These are phyloP conservation scores for Indicator maculatus DNA, from an alignment of 2,113 vertebrate species.

Conservation along the genomic window DNA sequence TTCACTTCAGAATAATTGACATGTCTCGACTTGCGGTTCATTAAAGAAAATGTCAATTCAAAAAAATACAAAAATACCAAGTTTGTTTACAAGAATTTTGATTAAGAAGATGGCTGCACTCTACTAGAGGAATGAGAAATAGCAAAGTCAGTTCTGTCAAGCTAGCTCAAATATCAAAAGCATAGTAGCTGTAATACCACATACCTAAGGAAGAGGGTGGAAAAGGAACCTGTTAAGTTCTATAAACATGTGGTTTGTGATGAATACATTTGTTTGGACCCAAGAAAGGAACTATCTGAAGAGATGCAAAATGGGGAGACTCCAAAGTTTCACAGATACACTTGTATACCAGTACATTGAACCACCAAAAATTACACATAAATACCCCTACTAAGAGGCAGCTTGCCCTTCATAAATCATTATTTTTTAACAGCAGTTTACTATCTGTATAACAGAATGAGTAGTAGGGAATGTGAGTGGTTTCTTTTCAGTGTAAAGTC, in stretches of 20 bases:
- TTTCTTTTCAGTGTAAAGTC: background rate
- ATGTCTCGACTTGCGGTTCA: background rate
- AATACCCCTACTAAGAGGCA: background rate
- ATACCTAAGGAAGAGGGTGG: background rate
- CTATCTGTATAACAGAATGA: background rate
- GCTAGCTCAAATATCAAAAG: background rate
- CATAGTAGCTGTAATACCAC: background rate
- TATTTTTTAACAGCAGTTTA: background rate
- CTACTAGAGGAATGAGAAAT: background rate
- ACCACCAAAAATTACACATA: background rate
- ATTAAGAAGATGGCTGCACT: background rate
- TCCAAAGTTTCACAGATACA: background rate
- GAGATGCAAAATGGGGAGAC: background rate
- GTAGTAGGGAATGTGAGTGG: fast-evolving
- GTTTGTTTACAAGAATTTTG: background rate
- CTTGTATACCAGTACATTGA: background rate
- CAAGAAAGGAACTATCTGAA: background rate
- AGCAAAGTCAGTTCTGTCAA: background rate
- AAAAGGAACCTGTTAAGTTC: background rate
- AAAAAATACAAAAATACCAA: background rate
- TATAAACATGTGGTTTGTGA: background rate
- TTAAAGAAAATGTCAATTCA: background rate
- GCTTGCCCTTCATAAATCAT: fast-evolving
- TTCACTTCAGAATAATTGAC: background rate
- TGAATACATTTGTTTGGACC: background rate